phyloP scores from a whole-genome alignment of 2,797 vertebrate genomes.

The Microctenopoma steveboyesi region DNA sequence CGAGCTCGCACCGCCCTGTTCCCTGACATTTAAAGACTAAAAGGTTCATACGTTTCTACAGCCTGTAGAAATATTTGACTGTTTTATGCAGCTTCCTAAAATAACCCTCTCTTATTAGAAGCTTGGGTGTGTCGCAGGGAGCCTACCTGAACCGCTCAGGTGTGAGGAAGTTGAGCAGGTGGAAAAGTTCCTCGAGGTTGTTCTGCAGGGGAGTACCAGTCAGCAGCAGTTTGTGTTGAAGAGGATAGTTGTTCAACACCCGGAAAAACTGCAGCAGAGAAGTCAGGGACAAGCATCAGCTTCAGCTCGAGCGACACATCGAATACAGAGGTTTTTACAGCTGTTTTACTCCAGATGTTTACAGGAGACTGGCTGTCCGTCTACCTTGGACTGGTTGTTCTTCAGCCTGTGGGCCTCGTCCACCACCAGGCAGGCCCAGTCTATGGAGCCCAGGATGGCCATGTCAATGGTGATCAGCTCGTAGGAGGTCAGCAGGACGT shows the following conservation, averaged over 20 bases:
- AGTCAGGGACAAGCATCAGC: background rate
- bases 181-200: conserved; percentile 97
- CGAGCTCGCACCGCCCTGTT: no score
- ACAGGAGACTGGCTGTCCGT: background rate
- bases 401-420: conserved; percentile 98
- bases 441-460: conserved; percentile 95
- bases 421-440: conserved; percentile 97
- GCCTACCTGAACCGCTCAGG: conserved; percentile 95
- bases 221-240: conserved; percentile 95
- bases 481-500: conserved; percentile 95
- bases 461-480: conserved; percentile 98
- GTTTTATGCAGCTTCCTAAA: no score
- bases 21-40: no score
- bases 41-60: no score
- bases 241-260: conserved; percentile 94
- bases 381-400: conserved; percentile 98
- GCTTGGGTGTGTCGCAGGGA: background rate
- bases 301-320: background rate
- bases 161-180: conserved; percentile 96
- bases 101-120: no score
- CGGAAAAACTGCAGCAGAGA: conserved; percentile 90
- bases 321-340: background rate
- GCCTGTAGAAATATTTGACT: no score
- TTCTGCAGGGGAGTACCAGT: conserved; percentile 97
- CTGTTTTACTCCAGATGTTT: background rate